phyloP scores from a whole-genome alignment of 2,888 invertebrate genomes.

The Xanthia togata region DNA sequence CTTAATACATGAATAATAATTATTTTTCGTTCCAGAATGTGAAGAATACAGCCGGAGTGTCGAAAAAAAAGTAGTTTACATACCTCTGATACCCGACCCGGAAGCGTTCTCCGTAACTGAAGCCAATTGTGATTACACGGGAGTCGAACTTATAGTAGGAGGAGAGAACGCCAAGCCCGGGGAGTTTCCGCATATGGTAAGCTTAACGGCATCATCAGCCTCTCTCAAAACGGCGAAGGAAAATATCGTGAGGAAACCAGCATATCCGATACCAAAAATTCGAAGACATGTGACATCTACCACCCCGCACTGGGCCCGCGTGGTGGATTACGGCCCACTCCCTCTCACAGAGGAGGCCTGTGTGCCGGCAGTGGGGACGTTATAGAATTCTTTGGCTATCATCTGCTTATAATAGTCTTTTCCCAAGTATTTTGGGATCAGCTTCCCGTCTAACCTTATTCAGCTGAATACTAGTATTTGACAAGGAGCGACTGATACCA shows the following conservation, averaged over 20 bases:
- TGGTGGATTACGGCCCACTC: not conserved
- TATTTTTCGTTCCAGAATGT: conserved; percentile 85
- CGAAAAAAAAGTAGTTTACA: conserved; percentile 86
- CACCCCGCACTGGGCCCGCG: not conserved
- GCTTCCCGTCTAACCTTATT: not conserved
- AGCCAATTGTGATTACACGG: conserved; percentile 89
- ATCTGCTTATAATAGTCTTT: not conserved
- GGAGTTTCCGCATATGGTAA: conserved; percentile 93
- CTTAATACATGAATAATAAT: not conserved
- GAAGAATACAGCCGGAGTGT: conserved; percentile 89
- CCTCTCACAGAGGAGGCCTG: not conserved
- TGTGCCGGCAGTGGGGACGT: not conserved
- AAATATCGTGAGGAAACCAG: not conserved
- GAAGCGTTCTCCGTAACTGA: conserved; percentile 83
- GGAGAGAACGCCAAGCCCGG: conserved; percentile 89
- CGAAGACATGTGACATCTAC: not conserved
- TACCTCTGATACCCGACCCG: conserved; percentile 88
- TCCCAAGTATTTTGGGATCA: not conserved
- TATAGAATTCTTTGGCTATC: no score
- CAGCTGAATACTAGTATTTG: not conserved
- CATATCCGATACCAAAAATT: not conserved
- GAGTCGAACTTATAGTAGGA: conserved; percentile 91
- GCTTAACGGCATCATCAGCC: conserved; percentile 17
- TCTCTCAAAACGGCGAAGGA: no score
- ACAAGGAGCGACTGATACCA: not conserved